A percentile compares a stretch with the other conserved stretches of the same genome.
phyloP scores from a whole-genome alignment of 2,797 vertebrate species.

The Lycodopsis pacificus region DNA sequence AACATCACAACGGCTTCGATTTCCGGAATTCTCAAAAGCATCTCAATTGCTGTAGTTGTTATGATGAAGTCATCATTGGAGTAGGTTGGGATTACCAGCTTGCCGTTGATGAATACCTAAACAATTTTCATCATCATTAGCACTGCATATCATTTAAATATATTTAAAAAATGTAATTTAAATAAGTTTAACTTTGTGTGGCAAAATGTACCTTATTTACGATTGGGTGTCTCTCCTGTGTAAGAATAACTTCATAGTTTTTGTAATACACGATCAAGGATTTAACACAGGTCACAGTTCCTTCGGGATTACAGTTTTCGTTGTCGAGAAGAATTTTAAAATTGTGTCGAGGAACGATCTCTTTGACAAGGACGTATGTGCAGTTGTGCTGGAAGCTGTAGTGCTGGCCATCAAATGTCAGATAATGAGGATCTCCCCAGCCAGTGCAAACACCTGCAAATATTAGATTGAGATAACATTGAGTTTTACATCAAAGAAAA shows the following conservation, averaged over 20 bases:
- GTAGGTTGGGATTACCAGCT: slow-evolving; percentile 77
- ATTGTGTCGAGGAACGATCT: slow-evolving; percentile 83
- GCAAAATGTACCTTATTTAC: slow-evolving; percentile 66
- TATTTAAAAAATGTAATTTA: not conserved
- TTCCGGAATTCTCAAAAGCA: slow-evolving; percentile 82
- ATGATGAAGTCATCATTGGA: slow-evolving; percentile 84
- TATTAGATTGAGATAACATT: not conserved
- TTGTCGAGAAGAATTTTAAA: slow-evolving; percentile 88
- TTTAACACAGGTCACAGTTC: slow-evolving; percentile 73
- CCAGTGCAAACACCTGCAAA: slow-evolving; percentile 89
- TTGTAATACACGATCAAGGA: slow-evolving; percentile 87
- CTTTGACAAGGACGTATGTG: slow-evolving; percentile 91
- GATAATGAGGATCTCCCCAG: slow-evolving; percentile 93
- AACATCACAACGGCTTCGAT: slow-evolving; percentile 83
- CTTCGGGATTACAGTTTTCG: slow-evolving; percentile 83
- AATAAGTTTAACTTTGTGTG: not conserved
- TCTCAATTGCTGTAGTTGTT: slow-evolving; percentile 81
- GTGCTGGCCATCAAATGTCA: slow-evolving; percentile 92
- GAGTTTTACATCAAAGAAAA: not conserved
- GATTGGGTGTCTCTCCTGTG: slow-evolving; percentile 50
- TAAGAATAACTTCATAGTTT: slow-evolving; percentile 83
- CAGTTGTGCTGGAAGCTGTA: slow-evolving; percentile 94
- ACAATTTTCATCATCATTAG: slow-evolving; percentile 13
- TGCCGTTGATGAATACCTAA: slow-evolving; percentile 87
- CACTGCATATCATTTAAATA: slow-evolving; percentile 9